Conservation (phyloP, 1,140 invertebrate species). For the Drosophila lacertosa region DNA sequence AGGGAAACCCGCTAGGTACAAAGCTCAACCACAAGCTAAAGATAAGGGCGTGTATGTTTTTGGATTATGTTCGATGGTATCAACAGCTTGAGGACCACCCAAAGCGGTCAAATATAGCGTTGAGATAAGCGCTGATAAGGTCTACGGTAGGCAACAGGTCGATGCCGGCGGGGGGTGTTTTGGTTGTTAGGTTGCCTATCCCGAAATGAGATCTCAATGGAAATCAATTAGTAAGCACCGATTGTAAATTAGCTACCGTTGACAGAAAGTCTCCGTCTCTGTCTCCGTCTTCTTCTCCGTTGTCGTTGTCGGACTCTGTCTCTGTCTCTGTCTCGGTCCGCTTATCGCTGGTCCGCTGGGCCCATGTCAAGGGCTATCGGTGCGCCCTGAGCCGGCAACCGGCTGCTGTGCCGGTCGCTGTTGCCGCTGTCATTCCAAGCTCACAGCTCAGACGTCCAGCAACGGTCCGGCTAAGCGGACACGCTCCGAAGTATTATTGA, state of each 20-base stretch:
- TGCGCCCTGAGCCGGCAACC: slow-evolving; percentile 45
- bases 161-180: too few species aligned
- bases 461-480: slow-evolving; percentile 57
- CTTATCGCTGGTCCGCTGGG: slow-evolving; percentile 33
- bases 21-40: slow-evolving; percentile 12
- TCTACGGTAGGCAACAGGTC: background rate
- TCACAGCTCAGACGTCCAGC: slow-evolving; percentile 56
- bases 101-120: slow-evolving; percentile 31
- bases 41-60: slow-evolving; percentile 52
- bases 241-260: slow-evolving; percentile 70
- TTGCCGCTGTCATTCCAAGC: slow-evolving; percentile 19
- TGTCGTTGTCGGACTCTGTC: too few species aligned
- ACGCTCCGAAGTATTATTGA: slow-evolving; percentile 60
- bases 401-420: slow-evolving; percentile 10
- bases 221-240: slow-evolving; percentile 73
- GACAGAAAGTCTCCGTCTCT: slow-evolving; percentile 36
- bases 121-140: slow-evolving; percentile 46
- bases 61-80: background rate
- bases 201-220: slow-evolving; percentile 9
- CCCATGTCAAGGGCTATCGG: slow-evolving; percentile 54
- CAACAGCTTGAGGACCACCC: slow-evolving; percentile 55
- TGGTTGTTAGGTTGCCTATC: background rate
- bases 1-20: slow-evolving; percentile 55
- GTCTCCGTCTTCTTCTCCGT: slow-evolving; percentile 21
- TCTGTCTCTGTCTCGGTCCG: background rate